Conservation (phyloP, 1,140 invertebrate species). For the Pollicipes pollicipes region DNA sequence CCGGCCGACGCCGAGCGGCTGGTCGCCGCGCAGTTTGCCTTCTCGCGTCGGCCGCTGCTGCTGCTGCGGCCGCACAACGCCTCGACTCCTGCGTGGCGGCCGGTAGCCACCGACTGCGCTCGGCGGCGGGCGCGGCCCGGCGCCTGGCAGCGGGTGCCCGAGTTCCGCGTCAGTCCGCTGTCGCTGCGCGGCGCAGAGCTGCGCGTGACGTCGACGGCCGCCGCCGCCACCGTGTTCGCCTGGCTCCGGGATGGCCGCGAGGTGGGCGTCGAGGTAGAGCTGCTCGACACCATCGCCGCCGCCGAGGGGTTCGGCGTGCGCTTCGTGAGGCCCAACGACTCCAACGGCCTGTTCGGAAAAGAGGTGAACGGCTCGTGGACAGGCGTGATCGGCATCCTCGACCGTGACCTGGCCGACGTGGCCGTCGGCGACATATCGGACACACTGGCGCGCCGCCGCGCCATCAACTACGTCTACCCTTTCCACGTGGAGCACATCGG, state of each 20-base stretch:
- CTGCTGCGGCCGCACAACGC: neutral
- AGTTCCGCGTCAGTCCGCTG: neutral
- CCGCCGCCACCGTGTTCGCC: neutral
- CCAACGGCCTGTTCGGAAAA: neutral
- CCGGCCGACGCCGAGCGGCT: neutral
- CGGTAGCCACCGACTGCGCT: neutral
- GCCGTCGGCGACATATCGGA: neutral
- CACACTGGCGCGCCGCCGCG: neutral
- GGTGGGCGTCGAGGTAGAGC: neutral
- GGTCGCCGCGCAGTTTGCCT: neutral
- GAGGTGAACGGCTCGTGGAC: neutral
- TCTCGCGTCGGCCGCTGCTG: neutral
- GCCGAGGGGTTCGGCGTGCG: neutral
- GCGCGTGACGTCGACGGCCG: neutral
- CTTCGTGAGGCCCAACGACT: neutral
- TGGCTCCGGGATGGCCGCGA: neutral
- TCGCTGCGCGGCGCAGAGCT: neutral
- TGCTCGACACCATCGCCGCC: neutral
- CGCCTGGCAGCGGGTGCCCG: neutral
- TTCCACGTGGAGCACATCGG: neutral
- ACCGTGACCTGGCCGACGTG: neutral
- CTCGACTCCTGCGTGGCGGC: neutral
- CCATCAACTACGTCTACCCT: neutral
- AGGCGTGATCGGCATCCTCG: neutral
- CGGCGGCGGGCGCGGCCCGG: too few relatives aligned